Evolutionary conservation across 2,797 vertebrate genomes (phyloP).

Genomic region (Coregonus ussuriensis): DNA sequence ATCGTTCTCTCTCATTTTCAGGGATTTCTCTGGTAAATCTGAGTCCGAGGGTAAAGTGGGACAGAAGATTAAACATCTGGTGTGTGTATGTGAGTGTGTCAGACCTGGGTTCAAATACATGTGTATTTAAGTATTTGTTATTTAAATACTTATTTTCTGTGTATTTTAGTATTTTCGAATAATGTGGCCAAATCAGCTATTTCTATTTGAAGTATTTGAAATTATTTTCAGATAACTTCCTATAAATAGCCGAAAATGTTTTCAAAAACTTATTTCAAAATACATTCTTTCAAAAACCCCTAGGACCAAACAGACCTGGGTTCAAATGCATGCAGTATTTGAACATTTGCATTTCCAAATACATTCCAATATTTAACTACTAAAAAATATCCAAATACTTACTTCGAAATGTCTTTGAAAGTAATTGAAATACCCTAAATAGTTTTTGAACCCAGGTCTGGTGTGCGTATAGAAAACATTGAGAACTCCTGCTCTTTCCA

Average conservation of each 20-base stretch:
- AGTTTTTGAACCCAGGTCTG: slow-evolving; percentile 12
- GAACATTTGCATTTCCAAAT: too few relatives aligned
- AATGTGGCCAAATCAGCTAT: not conserved
- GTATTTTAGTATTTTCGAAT: not conserved
- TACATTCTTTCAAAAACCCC: too few relatives aligned
- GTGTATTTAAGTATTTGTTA: not conserved
- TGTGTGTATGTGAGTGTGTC: slow-evolving; percentile 4
- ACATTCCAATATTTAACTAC: too few relatives aligned
- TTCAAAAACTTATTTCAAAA: too few relatives aligned
- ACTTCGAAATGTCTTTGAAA: too few relatives aligned
- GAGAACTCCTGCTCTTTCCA: too few relatives aligned
- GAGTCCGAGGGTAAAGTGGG: slow-evolving; percentile 49
- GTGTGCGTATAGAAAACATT: not conserved
- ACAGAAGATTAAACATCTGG: slow-evolving; percentile 34
- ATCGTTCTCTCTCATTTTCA: slow-evolving; percentile 51
- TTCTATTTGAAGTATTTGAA: not conserved
- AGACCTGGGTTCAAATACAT: not conserved
- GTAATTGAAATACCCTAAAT: too few relatives aligned
- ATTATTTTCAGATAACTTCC: not conserved
- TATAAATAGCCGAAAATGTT: too few relatives aligned
- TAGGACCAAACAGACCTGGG: too few relatives aligned
- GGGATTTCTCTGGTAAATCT: slow-evolving; percentile 63
- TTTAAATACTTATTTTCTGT: not conserved
- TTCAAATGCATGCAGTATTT: too few relatives aligned
- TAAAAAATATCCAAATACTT: too few relatives aligned